Base-by-base conservation (phyloP, 2,888 invertebrate genomes). In the Eupithecia inturbata region DNA sequence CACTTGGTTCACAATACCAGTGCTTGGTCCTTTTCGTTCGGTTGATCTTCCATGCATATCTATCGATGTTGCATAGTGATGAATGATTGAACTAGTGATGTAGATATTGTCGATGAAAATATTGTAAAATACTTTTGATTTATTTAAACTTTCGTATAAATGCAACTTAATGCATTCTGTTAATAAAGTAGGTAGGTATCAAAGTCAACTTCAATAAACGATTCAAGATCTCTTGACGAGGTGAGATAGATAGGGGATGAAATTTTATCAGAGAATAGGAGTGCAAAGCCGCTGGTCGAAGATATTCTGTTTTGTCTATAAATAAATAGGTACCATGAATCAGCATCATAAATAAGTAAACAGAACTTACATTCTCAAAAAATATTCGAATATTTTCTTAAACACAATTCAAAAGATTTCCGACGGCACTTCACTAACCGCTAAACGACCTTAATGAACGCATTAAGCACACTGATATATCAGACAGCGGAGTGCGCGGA, bases 1-100 rank as follows among this genome's bases (percentile, higher is more conserved):
- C 93, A 93, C 93, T 94, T 93, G 93, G 88, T 86, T 89, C 91
- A 92, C 93, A 92, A 93, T 93, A 91, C 92, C 87, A 87, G 89
- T 91, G 89, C 89, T 87, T 84, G 84, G 88, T 90, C 89, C 89
- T 89, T 88, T 89, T 88, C 87, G 88, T 88, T 90, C 86, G 85
- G 88, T 89, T 89, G 88, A 91, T 92, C 89, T 91, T 89, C 88
- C 86, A 86, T 86, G 90, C 89, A 89, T 91, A 91, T 92, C 91
- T 91, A 92, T 91, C 87, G 89, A 91, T 90, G 89, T 87, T 88
- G 85, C 87, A 91, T 91, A 89, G 87, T 89, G 88, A 88, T 87
- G 85, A 88, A 87, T 85, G 87, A 88, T 89, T 85, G 84, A 83
- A 82, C 76, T 85, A 84, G 88, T 82, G 86, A 81, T 85, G 87